Evolutionary conservation across 2,888 invertebrate species (phyloP), one percentile per base, ranked within the genome.

Genomic region (Synergus laeviventris): DNA sequence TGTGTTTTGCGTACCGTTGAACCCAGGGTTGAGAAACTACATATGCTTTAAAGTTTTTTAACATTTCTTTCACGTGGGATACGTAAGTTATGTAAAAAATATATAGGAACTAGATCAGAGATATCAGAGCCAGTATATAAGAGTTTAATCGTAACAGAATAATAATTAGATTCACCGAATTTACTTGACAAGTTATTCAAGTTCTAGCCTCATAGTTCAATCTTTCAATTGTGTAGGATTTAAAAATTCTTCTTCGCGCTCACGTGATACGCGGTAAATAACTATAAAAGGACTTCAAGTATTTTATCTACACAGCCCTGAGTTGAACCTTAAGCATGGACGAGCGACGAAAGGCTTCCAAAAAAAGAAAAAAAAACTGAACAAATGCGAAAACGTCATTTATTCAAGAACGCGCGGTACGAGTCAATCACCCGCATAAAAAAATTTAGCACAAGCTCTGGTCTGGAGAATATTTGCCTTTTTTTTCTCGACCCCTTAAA

Each of bases 1-100:
- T 82, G 87, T 86, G 87, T 78, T 12, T n/a, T 59, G 73, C 54
- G 54, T 85, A 83, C 85, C 84, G 84, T 86, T 86, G 86, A 86
- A 87, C 86, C 84, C 85, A 82, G 73, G 82, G 80, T 77, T 80
- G 81, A 73, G 76, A 74, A 7, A 9, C 11, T 7, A 54, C 9
- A 2, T 3, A 3, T 18, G 54, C 5, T 1, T 31, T 31, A 5
- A 1, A 2, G 9, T 18, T 16, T n/a, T 54, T 11, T 39, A 18
- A 54, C 11, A 31, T 31, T 31, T 31, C 7, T 31, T 31, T 31
- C 7, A 31, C 31, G 31, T 31, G 31, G 31, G 31, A 31, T 9
- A 18, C 54, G 54, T 54, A 18, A 54, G 2, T n/a, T 54, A 18
- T 9, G 18, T 18, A 18, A 18, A 54, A 18, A 11, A n/a, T 18